Percentiles rank a stretch among this genome's conserved stretches.
Conservation (phyloP, 2,113 vertebrate species). For the Camelus dromedarius region DNA sequence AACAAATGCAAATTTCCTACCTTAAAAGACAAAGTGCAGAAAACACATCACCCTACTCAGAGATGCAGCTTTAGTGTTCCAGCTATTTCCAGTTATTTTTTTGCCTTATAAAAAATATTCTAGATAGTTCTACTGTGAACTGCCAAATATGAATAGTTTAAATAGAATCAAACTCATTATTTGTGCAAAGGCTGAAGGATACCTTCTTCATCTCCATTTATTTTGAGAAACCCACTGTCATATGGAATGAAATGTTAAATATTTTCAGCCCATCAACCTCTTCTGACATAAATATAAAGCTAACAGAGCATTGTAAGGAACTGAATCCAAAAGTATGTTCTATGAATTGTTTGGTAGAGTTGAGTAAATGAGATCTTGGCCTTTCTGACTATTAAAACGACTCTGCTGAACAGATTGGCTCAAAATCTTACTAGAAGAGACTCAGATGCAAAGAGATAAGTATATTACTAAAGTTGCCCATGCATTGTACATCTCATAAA, state of each 20-base stretch:
- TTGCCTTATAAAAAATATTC: not conserved
- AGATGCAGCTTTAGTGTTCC: not conserved
- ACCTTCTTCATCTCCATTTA: not conserved
- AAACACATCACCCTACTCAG: not conserved
- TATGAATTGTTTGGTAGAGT: not conserved
- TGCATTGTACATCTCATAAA: constrained; percentile 64
- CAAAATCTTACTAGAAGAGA: not conserved
- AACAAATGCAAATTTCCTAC: not conserved
- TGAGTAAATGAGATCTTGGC: not conserved
- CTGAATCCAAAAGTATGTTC: not conserved
- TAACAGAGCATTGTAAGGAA: not conserved
- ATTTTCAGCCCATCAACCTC: not conserved
- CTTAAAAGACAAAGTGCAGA: not conserved
- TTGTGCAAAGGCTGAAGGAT: not conserved
- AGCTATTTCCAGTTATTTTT: not conserved
- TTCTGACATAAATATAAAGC: not conserved
- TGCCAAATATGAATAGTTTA: not conserved
- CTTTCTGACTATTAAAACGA: not conserved
- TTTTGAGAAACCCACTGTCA: not conserved
- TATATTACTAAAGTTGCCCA: constrained; percentile 60
- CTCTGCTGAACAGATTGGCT: not conserved
- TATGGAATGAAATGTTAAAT: not conserved
- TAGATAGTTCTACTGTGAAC: not conserved
- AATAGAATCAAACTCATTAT: not conserved
- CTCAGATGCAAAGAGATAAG: constrained; percentile 56